Evolutionary conservation across 1,140 invertebrate species (phyloP).

Genomic region (Drosophila murphyi): DNA sequence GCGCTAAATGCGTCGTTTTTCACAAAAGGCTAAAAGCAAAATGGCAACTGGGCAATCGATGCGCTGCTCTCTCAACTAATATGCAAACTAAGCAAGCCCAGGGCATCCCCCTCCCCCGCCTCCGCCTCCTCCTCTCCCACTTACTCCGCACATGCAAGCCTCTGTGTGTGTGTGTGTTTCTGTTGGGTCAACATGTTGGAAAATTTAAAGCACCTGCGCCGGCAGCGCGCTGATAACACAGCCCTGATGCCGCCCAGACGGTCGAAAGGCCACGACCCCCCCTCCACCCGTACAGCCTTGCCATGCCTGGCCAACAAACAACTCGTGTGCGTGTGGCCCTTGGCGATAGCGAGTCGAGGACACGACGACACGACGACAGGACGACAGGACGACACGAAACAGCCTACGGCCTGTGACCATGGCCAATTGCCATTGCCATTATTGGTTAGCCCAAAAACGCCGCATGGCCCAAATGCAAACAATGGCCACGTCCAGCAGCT

Average conservation of each 20-base stretch:
- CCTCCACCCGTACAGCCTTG: background rate
- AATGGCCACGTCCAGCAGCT: slow-evolving; percentile 46
- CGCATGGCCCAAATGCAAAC: slow-evolving; percentile 76
- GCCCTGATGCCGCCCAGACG: slow-evolving; percentile 26
- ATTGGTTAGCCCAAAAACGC: slow-evolving; percentile 77
- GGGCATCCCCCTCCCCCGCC: background rate
- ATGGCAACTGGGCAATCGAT: slow-evolving; percentile 27
- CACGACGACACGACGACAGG: slow-evolving; percentile 11
- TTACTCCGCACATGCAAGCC: slow-evolving; percentile 8
- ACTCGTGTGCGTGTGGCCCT: slow-evolving; percentile 52
- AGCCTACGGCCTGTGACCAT: slow-evolving; percentile 26
- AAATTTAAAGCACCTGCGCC: slow-evolving; percentile 78
- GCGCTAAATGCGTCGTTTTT: slow-evolving; percentile 78
- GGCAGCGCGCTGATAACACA: slow-evolving; percentile 65
- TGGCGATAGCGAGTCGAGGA: slow-evolving; percentile 60
- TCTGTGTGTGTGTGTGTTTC: slow-evolving; percentile 12
- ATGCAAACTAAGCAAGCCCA: slow-evolving; percentile 40
- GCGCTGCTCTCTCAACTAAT: slow-evolving; percentile 34
- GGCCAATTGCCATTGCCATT: slow-evolving; percentile 76
- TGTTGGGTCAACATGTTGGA: slow-evolving; percentile 65
- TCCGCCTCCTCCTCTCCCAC: slow-evolving; percentile 15
- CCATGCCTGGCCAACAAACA: background rate
- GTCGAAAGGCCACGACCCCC: slow-evolving; percentile 32
- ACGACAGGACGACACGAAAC: slow-evolving; percentile 20
- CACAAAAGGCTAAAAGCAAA: slow-evolving; percentile 13